Evolutionary conservation across 2,888 invertebrate genomes (phyloP).

Genomic region (Teleogryllus oceanicus): DNA sequence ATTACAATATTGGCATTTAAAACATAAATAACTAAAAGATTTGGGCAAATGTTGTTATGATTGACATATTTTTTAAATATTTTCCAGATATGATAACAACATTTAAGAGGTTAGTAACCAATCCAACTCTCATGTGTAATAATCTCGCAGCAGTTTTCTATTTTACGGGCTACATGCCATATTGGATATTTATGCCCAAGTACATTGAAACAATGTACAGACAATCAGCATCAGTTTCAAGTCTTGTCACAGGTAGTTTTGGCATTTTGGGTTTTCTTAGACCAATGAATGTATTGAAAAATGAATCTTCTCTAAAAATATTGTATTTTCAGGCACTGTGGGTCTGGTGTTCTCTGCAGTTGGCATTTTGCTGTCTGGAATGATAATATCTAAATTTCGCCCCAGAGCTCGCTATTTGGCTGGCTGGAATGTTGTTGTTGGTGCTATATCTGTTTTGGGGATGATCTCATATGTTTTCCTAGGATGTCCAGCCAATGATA

Average conservation of each 20-base stretch:
- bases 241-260: constrained; percentile 63
- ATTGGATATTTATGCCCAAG: constrained; percentile 78
- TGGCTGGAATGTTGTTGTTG: constrained; percentile 66
- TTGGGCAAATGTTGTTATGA: no score
- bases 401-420: constrained; percentile 64
- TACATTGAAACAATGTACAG: constrained; percentile 79
- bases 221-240: constrained; percentile 70
- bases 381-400: constrained; percentile 63
- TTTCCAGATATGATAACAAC: constrained; percentile 60
- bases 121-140: constrained; percentile 67
- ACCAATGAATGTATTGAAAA: not conserved
- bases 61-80: constrained; percentile 36
- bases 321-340: constrained; percentile 51
- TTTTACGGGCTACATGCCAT: constrained; percentile 67
- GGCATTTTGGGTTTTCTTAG: not conserved
- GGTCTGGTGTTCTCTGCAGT: constrained; percentile 67
- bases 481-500: constrained; percentile 62
- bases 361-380: constrained; percentile 64
- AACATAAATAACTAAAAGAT: no score
- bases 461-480: constrained; percentile 64
- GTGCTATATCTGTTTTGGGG: constrained; percentile 59
- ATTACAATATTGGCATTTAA: no score
- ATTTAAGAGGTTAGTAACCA: constrained; percentile 60
- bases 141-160: constrained; percentile 71
- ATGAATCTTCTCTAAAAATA: not conserved